Conservation (phyloP, 2,113 vertebrate genomes). For the Chunga burmeisteri region DNA sequence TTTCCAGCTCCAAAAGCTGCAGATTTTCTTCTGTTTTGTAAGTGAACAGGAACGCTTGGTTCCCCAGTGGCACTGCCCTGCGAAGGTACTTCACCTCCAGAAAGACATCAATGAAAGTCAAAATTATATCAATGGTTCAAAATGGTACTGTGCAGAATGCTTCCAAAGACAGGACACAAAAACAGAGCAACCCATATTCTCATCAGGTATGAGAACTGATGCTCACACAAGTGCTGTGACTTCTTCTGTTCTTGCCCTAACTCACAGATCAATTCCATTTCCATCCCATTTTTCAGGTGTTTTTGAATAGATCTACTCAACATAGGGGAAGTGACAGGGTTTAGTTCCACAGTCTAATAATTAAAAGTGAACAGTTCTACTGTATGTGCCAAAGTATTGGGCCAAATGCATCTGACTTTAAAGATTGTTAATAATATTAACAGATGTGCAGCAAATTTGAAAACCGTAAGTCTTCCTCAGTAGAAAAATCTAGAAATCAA, state of each 20-base stretch:
- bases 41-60: accelerated
- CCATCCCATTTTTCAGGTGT: neutral
- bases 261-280: neutral
- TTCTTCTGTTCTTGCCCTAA: neutral
- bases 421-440: neutral
- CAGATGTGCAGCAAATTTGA: neutral
- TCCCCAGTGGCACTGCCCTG: neutral
- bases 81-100: neutral
- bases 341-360: neutral
- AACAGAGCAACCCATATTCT: accelerated
- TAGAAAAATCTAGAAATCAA: neutral
- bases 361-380: neutral
- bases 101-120: neutral
- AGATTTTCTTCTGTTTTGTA: neutral
- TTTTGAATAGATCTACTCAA: neutral
- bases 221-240: neutral
- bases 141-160: accelerated
- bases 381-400: neutral
- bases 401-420: neutral
- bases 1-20: neutral
- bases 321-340: neutral
- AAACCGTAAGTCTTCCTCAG: neutral
- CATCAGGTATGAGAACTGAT: neutral
- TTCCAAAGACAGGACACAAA: neutral
- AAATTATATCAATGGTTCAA: accelerated